These are phyloP conservation scores for Acrossocheilus wenchowensis DNA, from an alignment of 2,797 vertebrate species.

Conservation along the genomic window DNA sequence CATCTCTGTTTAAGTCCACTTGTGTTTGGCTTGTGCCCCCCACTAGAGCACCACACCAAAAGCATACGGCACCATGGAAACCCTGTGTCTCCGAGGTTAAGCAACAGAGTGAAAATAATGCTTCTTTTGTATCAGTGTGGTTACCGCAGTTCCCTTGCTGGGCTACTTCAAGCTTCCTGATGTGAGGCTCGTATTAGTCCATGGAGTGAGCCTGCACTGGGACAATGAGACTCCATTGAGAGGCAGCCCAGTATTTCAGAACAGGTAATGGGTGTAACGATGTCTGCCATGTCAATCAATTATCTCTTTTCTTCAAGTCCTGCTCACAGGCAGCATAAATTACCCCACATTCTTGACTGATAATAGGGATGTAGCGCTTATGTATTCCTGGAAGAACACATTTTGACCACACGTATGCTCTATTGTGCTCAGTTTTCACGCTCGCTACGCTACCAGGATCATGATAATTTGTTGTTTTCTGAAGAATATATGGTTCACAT, in stretches of 20 bases:
- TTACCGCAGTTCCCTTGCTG: slow-evolving; percentile 49
- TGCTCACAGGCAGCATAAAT: slow-evolving; percentile 32
- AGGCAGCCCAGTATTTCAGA: slow-evolving; percentile 30
- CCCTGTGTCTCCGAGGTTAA: slow-evolving; percentile 44
- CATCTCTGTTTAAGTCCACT: slow-evolving; percentile 41
- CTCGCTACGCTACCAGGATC: not conserved
- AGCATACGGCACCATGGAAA: slow-evolving; percentile 56
- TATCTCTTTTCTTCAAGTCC: slow-evolving; percentile 42
- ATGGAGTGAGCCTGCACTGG: slow-evolving; percentile 18
- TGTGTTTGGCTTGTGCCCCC: slow-evolving; percentile 38
- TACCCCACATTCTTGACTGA: slow-evolving; percentile 23
- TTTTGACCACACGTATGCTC: slow-evolving; percentile 19
- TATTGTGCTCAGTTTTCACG: not conserved
- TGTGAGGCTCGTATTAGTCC: slow-evolving; percentile 52
- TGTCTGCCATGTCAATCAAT: slow-evolving; percentile 49
- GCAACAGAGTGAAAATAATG: slow-evolving; percentile 54
- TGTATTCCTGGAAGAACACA: slow-evolving; percentile 44
- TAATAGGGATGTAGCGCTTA: slow-evolving; percentile 21
- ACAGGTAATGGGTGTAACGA: slow-evolving; percentile 52
- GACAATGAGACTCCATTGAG: slow-evolving; percentile 47
- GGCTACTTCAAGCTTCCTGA: slow-evolving; percentile 51
- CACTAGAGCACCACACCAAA: slow-evolving; percentile 23
- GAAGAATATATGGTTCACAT: slow-evolving; percentile 26
- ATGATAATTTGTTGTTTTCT: slow-evolving; percentile 30
- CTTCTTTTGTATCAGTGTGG: slow-evolving; percentile 54